A percentile compares a stretch with the other conserved stretches of the same genome.
Conservation (phyloP, 2,113 vertebrate genomes). For the Coptodon rendalli region DNA sequence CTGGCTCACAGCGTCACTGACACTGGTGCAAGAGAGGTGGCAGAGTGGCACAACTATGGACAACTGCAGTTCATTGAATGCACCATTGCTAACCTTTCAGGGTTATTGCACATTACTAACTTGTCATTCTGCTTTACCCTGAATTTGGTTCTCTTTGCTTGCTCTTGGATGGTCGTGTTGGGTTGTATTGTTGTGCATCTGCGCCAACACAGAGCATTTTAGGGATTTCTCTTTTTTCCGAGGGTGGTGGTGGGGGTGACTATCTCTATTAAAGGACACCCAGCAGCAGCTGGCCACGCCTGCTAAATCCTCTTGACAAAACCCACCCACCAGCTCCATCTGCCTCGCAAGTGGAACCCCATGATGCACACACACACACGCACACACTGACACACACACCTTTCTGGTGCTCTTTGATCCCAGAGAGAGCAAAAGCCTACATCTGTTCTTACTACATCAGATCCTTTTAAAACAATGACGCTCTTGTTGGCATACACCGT, state of each 20-base stretch:
- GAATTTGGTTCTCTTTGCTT: background rate
- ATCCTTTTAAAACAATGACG: constrained; percentile 36
- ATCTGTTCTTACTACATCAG: constrained; percentile 52
- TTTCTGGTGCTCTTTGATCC: constrained; percentile 42
- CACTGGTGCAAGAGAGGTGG: background rate
- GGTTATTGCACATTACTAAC: background rate
- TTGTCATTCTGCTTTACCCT: background rate
- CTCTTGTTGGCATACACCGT: constrained; percentile 30
- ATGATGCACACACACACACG: background rate
- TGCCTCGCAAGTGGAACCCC: constrained; percentile 46
- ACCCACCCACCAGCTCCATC: constrained; percentile 63
- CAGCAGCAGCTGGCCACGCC: constrained; percentile 61
- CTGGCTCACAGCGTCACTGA: background rate
- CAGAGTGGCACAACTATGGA: background rate
- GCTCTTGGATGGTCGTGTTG: background rate
- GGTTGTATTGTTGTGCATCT: background rate
- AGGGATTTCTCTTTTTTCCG: background rate
- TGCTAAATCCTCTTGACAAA: constrained; percentile 49
- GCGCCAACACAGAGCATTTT: background rate
- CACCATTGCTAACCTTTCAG: background rate
- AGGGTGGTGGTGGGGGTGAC: background rate
- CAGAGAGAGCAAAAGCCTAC: constrained; percentile 36
- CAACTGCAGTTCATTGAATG: background rate
- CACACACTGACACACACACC: background rate
- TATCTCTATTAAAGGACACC: constrained; percentile 26